Evolutionary conservation across 2,113 vertebrate species (phyloP).

Genomic region (Poecilia latipinna): DNA sequence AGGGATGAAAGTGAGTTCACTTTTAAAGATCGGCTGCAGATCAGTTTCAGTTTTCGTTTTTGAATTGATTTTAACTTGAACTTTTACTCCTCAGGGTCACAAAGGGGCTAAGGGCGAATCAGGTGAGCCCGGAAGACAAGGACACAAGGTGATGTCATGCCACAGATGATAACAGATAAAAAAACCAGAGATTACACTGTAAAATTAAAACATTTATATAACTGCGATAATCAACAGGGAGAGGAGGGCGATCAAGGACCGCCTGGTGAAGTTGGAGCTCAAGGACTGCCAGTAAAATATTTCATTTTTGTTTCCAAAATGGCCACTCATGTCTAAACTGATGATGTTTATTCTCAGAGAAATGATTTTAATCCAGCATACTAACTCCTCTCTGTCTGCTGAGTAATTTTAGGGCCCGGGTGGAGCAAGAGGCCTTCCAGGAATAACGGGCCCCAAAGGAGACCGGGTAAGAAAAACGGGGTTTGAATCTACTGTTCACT

Average conservation of each 20-base stretch:
- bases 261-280: conserved; percentile 87
- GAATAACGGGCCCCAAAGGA: conserved; percentile 88
- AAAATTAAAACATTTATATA: background rate
- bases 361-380: conserved; percentile 13
- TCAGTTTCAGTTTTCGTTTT: background rate
- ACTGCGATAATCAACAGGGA: conserved; percentile 79
- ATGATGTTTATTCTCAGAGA: background rate
- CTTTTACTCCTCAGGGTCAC: conserved; percentile 84
- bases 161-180: background rate
- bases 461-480: conserved; percentile 83
- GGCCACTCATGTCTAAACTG: background rate
- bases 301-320: conserved; percentile 50
- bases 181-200: background rate
- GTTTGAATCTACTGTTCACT: no score
- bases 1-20: conserved; percentile 90
- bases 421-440: conserved; percentile 88
- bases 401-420: conserved; percentile 85
- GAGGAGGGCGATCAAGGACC: conserved; percentile 91
- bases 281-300: conserved; percentile 92
- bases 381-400: conserved; percentile 55
- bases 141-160: conserved; percentile 88
- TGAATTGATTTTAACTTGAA: background rate
- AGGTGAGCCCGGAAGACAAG: conserved; percentile 96
- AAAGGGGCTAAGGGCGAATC: conserved; percentile 94
- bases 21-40: background rate